Conservation (phyloP, 2,797 vertebrate genomes). For the Coreius guichenoti region DNA sequence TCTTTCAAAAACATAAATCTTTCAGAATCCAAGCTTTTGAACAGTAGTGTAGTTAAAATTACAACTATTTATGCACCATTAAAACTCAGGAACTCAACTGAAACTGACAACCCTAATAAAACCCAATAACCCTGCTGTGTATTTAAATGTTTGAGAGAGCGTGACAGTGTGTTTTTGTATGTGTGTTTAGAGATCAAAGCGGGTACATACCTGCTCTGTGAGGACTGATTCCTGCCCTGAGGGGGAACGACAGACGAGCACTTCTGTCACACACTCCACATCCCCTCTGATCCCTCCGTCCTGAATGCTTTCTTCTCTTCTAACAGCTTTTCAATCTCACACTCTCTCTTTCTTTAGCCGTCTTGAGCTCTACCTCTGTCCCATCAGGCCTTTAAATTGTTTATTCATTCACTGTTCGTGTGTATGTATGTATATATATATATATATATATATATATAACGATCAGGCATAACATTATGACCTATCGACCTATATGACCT, state of each 20-base stretch:
- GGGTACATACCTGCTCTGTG: slow-evolving; percentile 80
- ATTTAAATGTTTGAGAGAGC: slow-evolving; percentile 26
- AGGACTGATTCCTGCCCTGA: slow-evolving; percentile 74
- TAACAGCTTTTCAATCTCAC: slow-evolving; percentile 42
- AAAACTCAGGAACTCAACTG: neutral
- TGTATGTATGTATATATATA: no score
- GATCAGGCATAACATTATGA: no score
- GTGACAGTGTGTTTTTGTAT: slow-evolving; percentile 20
- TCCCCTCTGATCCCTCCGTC: slow-evolving; percentile 65
- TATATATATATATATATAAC: no score
- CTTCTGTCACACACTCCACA: slow-evolving; percentile 79
- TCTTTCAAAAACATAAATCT: neutral
- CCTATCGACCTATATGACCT: no score
- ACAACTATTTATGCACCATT: slow-evolving; percentile 11
- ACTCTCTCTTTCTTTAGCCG: slow-evolving; percentile 48
- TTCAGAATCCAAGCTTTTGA: neutral
- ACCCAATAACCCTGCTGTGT: slow-evolving; percentile 30
- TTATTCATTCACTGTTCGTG: neutral
- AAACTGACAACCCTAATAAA: slow-evolving; percentile 2
- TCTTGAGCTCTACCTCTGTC: neutral
- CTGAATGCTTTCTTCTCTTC: slow-evolving; percentile 53
- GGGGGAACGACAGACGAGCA: slow-evolving; percentile 79
- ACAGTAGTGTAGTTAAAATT: neutral
- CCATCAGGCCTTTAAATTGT: neutral
- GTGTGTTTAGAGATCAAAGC: slow-evolving; percentile 78